These are phyloP conservation scores for Zoanthus gigantus DNA, from an alignment of 92 coral and sea anemone species.

Conservation along the genomic window DNA sequence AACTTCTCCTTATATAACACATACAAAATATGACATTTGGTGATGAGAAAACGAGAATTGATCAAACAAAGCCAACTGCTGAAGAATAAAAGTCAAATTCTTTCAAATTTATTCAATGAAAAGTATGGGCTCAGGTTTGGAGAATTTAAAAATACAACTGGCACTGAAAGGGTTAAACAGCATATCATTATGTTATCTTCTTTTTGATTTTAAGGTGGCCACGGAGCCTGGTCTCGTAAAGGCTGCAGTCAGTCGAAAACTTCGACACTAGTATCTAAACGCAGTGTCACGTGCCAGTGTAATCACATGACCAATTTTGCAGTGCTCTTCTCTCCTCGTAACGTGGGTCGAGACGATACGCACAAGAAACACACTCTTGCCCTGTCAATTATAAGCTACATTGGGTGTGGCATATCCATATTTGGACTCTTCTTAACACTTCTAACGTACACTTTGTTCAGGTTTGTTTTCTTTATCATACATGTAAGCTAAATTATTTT, in stretches of 20 bases:
- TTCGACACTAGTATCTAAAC: neutral
- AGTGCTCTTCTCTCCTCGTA: conserved; percentile 30
- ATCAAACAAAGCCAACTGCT: too few relatives aligned
- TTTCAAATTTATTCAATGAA: too few relatives aligned
- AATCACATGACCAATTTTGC: conserved; percentile 33
- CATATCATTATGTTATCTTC: neutral
- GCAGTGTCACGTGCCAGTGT: conserved; percentile 8
- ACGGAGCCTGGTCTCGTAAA: conserved; percentile 14
- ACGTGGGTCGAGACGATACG: neutral
- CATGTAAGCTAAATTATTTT: too few relatives aligned
- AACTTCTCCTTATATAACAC: too few relatives aligned
- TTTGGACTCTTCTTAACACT: conserved; percentile 77
- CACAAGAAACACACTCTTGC: conserved; percentile 49
- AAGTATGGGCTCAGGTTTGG: too few relatives aligned
- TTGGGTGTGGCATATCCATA: conserved; percentile 93
- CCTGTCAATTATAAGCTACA: conserved; percentile 76
- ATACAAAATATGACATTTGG: too few relatives aligned
- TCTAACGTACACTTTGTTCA: conserved; percentile 85
- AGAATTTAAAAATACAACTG: too few relatives aligned
- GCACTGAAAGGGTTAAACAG: neutral
- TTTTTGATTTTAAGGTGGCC: neutral
- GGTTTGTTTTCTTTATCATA: conserved; percentile 45
- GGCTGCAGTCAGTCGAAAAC: neutral
- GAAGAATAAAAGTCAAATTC: too few relatives aligned
- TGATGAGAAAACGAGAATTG: too few relatives aligned